A percentile compares a stretch with the other conserved stretches of the same genome.
phyloP scores from a whole-genome alignment of 1,140 invertebrate species.

The Arctopsyche grandis region DNA sequence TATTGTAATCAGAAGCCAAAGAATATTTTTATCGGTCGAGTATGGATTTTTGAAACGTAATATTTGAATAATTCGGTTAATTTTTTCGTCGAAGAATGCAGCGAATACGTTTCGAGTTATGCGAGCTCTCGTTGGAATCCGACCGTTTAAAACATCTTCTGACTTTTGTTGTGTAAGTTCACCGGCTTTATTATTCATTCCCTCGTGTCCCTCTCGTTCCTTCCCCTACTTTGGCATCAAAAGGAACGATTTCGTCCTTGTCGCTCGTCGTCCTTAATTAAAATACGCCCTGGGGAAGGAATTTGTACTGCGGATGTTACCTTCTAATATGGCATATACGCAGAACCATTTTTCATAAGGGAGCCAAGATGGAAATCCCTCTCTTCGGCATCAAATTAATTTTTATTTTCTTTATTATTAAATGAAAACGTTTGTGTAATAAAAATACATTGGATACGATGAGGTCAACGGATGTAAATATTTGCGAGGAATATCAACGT shows the following conservation, averaged over 20 bases:
- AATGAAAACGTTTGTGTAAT: no score
- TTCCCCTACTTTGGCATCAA: slow-evolving; percentile 34
- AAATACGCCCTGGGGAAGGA: slow-evolving; percentile 49
- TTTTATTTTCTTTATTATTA: not conserved
- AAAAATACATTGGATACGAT: no score
- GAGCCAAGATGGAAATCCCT: not conserved
- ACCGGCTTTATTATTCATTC: slow-evolving; percentile 52
- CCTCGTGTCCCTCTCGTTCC: slow-evolving; percentile 22
- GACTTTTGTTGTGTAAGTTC: slow-evolving; percentile 52
- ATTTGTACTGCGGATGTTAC: slow-evolving; percentile 49
- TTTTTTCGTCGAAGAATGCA: no score
- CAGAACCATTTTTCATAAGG: slow-evolving; percentile 2
- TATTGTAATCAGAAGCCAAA: no score
- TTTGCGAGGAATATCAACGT: no score
- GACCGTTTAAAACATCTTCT: slow-evolving; percentile 51
- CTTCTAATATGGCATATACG: slow-evolving; percentile 22
- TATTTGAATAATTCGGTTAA: no score
- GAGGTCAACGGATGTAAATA: no score
- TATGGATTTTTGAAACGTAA: no score
- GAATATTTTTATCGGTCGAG: no score
- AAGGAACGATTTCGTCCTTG: slow-evolving; percentile 23
- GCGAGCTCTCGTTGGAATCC: slow-evolving; percentile 13
- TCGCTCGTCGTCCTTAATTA: slow-evolving; percentile 50
- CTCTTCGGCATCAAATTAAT: not conserved
- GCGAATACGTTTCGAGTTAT: no score